Evolutionary conservation across 1,140 invertebrate species (phyloP), one percentile per base, ranked within the genome.

Genomic region (Sycophaga agraensis): DNA sequence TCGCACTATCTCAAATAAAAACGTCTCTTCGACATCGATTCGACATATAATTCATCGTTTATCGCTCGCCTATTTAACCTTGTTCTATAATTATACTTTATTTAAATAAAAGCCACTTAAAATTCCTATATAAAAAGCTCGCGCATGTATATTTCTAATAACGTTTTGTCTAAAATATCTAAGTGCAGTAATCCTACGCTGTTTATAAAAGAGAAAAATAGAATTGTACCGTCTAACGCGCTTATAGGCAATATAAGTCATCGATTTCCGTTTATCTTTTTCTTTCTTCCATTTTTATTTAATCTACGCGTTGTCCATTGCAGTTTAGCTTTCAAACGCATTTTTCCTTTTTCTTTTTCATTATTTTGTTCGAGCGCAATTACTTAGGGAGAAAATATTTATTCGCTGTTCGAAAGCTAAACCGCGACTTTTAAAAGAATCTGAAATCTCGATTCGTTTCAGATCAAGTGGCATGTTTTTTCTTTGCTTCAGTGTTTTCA

Each of bases 31-130:
- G 37, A 66, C 62, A 66, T 67, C 51, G 24, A 58, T 70, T 65
- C 48, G 57, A 63, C 59, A 48, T 63, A 66, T 61, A 58, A 60
- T 55, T 56, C 42, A 63, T 67, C n/a, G 49, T 48, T 66, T 49
- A 50, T 50, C 45, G 46, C 24, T 51, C 28, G 37, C 24, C 26
- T 59, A 51, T 34, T 54, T 54, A 46, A 61, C 8, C 22, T 48
- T 54, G 31, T 21, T 61, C 34, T 46, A 54, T 54, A 54, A 46
- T 54, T 39, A 46, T 54, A 54, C 2, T 54, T 46, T 39, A 48
- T 60, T 51, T 68, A 70, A 71, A 73, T 72, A 76, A 76, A 72
- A 71, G 57, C 60, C 53, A 67, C 64, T 71, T 73, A 75, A 73
- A 71, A 67, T 66, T 66, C 59, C 56, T 68, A 67, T 66, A 66